A percentile compares a stretch with the other conserved stretches of the same genome.
phyloP scores from a whole-genome alignment of 2,797 vertebrate genomes.

The Chaenodraco wilsoni region DNA sequence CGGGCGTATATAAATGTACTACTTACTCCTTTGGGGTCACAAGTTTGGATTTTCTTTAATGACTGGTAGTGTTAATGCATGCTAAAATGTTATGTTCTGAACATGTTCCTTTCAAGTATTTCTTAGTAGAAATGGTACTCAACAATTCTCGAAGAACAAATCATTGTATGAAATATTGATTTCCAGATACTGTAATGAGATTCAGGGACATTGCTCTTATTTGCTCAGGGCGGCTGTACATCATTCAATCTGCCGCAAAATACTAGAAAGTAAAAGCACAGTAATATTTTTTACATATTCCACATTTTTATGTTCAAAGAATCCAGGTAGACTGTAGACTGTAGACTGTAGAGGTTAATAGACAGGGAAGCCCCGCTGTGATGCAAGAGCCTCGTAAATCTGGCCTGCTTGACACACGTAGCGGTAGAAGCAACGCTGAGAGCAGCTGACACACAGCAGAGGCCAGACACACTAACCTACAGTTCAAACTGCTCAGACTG shows the following conservation, averaged over 20 bases:
- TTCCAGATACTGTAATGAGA: not conserved
- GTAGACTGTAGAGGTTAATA: constrained; percentile 19
- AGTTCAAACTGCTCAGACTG: constrained; percentile 31
- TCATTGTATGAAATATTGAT: not conserved
- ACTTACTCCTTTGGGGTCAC: too few species aligned
- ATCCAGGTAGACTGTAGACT: constrained; percentile 18
- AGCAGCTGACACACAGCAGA: constrained; percentile 28
- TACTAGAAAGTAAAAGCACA: not conserved
- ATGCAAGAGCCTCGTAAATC: constrained; percentile 37
- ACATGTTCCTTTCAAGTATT: not conserved
- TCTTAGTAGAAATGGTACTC: too few species aligned
- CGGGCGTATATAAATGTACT: too few species aligned
- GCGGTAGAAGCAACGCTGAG: constrained; percentile 4
- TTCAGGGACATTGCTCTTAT: not conserved
- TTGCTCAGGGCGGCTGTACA: not conserved
- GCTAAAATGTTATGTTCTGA: not conserved
- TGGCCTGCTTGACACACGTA: constrained; percentile 30
- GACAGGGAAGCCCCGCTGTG: constrained; percentile 34
- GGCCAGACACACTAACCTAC: constrained; percentile 25
- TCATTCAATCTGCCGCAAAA: not conserved
- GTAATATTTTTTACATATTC: constrained; percentile 4
- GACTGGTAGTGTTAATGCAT: not conserved
- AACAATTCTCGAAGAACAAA: not conserved
- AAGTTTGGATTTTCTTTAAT: not conserved
- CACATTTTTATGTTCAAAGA: constrained; percentile 1